Base-by-base conservation (phyloP, 1,140 invertebrate genomes). In the Pseudomyrmex flavicornis region DNA sequence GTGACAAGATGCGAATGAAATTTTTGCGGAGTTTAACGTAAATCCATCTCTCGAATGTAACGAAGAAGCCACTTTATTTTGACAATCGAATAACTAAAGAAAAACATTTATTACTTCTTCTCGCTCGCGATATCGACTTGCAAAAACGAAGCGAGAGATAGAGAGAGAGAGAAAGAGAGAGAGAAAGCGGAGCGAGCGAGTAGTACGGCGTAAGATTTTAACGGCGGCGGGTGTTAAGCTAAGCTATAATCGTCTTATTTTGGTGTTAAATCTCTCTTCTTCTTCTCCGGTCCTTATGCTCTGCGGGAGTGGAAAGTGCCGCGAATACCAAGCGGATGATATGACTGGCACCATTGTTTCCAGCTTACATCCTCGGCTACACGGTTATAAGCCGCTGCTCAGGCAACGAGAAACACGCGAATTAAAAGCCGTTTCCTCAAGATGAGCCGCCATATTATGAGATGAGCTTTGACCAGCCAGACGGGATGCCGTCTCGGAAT, bases 191-290 rank as follows among this genome's bases (percentile, higher is more conserved):
- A 12, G 52, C 22, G 22, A 20, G 54, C 7, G 70, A 4, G 13
- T 7, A 22, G 35, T 35, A 35, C 22, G 13, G n/a, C 8, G 46
- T n/a, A 76, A 85, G 82, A 85, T 84, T 88, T 74, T 63, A 83
- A 26, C 66, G 54, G 62, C 56, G 26, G 58, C 76, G 59, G 35
- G 84, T 87, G 91, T 87, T 92, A 92, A 92, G 90, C 91, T 88
- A 89, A 91, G 89, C 90, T 76, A 85, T 93, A 93, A 94, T 94
- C 92, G 91, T 93, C 92, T 94, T 93, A 93, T 91, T 80, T 90
- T 90, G 88, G 85, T 92, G 91, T 92, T 93, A 90, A 94, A 93
- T 93, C 91, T 92, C 91, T 92, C 86, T 84, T 84, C 84, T 83
- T 87, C 79, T 76, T 82, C 74, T 75, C 5, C 35, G 35, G 63